Percentiles rank a stretch among this genome's conserved stretches.
These are phyloP conservation scores for Corticium candelabrum DNA, from an alignment of 37 sponge, comb jelly and placozoan genomes.

Conservation along the genomic window DNA sequence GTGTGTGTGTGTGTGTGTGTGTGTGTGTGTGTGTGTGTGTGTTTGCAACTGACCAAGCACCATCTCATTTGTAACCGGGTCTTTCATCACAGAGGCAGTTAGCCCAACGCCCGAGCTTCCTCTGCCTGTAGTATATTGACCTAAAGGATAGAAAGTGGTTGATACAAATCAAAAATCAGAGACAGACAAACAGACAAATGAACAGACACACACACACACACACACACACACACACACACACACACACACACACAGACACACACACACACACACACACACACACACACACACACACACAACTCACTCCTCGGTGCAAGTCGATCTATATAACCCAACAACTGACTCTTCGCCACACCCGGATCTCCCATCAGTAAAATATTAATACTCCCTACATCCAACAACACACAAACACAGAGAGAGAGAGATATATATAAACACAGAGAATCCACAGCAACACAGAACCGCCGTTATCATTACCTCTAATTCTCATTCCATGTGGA, in stretches of 20 bases:
- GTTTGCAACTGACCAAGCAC: slow-evolving; percentile 55
- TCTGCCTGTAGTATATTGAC: slow-evolving; percentile 96
- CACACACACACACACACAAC: neutral
- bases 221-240: neutral
- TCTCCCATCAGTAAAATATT: slow-evolving; percentile 98
- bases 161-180: neutral
- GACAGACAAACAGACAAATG: neutral
- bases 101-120: slow-evolving; percentile 98
- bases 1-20: too few species aligned
- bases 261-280: slow-evolving; percentile 1
- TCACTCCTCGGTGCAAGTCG: slow-evolving; percentile 74
- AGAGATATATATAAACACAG: neutral
- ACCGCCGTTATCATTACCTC: slow-evolving; percentile 32
- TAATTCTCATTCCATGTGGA: slow-evolving; percentile 96
- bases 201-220: neutral
- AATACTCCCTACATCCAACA: slow-evolving; percentile 55
- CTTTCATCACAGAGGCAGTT: slow-evolving; percentile 96
- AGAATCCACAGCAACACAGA: neutral
- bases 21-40: too few species aligned
- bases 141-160: slow-evolving; percentile 19
- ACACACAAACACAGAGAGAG: neutral
- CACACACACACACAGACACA: neutral
- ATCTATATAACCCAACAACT: slow-evolving; percentile 92
- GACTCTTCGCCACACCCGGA: slow-evolving; percentile 98
- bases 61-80: slow-evolving; percentile 93